A percentile compares a stretch with the other conserved stretches of the same genome.
Evolutionary conservation across 2,888 invertebrate genomes (phyloP).

Genomic region (Nomada fucata): DNA sequence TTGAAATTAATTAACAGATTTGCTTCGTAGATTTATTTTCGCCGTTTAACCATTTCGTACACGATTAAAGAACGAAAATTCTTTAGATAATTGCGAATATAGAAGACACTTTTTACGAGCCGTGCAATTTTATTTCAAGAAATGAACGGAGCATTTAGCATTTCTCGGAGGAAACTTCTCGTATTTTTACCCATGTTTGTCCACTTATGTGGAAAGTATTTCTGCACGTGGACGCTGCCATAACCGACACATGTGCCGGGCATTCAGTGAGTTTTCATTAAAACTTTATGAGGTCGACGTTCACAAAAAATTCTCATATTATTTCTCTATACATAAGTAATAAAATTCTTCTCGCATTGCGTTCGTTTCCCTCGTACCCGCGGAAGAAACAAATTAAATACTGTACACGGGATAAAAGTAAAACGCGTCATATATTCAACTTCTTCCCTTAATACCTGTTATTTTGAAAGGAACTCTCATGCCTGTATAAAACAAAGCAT

Average conservation of each 20-base stretch:
- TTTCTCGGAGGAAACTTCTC: conserved; percentile 37
- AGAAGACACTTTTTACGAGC: neutral
- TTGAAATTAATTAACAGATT: neutral
- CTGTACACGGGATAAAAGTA: neutral
- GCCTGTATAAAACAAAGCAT: too few relatives aligned
- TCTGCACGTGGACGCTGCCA: conserved; percentile 55
- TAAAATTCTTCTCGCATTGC: conserved; percentile 37
- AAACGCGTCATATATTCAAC: conserved; percentile 4
- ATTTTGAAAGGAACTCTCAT: neutral
- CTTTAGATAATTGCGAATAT: neutral
- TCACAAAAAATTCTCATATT: conserved; percentile 56
- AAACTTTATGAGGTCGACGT: conserved; percentile 65
- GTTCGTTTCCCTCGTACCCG: neutral
- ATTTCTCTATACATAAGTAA: conserved; percentile 62
- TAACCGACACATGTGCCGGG: conserved; percentile 62
- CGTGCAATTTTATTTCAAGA: neutral
- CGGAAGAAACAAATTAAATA: neutral
- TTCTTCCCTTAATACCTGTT: neutral
- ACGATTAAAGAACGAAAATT: neutral
- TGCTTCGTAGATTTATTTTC: too few relatives aligned
- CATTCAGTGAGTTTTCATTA: conserved; percentile 69
- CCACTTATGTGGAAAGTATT: conserved; percentile 52
- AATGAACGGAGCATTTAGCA: conserved; percentile 10
- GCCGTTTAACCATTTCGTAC: neutral
- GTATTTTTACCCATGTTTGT: conserved; percentile 44